Evolutionary conservation across 2,888 invertebrate genomes (phyloP), one percentile per base, ranked within the genome.

Genomic region (Halictus ligatus): DNA sequence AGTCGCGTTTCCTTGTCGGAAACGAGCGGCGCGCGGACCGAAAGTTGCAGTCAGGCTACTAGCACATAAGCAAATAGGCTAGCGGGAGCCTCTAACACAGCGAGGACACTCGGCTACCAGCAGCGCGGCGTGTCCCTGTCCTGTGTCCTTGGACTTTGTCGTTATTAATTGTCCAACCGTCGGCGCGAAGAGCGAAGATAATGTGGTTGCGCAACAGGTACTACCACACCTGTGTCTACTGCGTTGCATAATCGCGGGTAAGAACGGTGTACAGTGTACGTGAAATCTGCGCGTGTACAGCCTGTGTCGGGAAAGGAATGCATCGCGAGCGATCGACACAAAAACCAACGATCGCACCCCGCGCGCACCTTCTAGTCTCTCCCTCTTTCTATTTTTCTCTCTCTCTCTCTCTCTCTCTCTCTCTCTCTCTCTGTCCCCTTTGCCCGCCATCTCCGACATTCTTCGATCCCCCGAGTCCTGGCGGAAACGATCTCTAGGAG

Each of bases 141-240:
- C 79, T 89, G 85, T 92, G 94, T 94, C 94, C 94, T 95, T 94
- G 94, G 94, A 94, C 94, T 93, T 92, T 93, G 94, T 93, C 92
- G 92, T 93, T 93, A 94, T 94, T 94, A 94, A 94, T 94, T 95
- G 94, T 92, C 93, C 92, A 94, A 94, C 94, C 94, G 94, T 92
- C 91, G 92, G 92, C 93, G 93, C 91, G 93, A 93, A 92, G 92
- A 93, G 93, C 92, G 92, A 93, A 93, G 94, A 94, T 94, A 94
- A 93, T 89, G 91, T 89, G 89, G 92, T 95, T 94, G 93, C 93
- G 94, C 94, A 94, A 95, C 94, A 94, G 94, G 94, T 94, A 93
- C 91, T 89, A 86, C 90, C 90, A 89, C 92, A 92, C 92, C 92
- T 93, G 92, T 89, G 87, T 89, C 87, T 86, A 80, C 76, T 87